Evolutionary conservation across 2,888 invertebrate genomes (phyloP).

Genomic region (Tinea trinotella): DNA sequence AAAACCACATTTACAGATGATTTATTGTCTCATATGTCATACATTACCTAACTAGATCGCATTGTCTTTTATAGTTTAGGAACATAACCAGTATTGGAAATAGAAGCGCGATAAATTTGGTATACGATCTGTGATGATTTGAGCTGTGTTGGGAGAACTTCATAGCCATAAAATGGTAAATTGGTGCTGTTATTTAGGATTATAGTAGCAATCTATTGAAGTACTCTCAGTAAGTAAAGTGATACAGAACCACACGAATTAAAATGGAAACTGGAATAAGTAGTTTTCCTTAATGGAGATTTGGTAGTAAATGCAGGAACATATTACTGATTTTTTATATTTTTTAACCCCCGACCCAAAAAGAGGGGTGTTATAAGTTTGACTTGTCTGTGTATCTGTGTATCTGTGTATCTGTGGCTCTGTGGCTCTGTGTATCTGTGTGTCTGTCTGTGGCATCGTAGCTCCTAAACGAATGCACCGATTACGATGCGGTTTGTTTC

Average conservation of each 20-base stretch:
- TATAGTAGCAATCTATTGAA: conserved; percentile 1
- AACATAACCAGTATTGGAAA: neutral
- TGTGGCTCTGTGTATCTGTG: too few relatives aligned
- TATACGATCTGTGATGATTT: neutral
- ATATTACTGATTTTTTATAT: too few relatives aligned
- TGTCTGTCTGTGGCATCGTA: too few relatives aligned
- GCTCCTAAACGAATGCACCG: too few relatives aligned
- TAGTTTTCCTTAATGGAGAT: neutral
- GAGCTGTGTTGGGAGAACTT: neutral
- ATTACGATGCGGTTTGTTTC: too few relatives aligned
- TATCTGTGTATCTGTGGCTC: too few relatives aligned
- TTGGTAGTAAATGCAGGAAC: too few relatives aligned
- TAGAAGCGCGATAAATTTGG: neutral
- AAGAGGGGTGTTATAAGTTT: too few relatives aligned
- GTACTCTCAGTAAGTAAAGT: conserved; percentile 9
- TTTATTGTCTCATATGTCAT: neutral
- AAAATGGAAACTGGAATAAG: conserved; percentile 18
- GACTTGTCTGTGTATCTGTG: too few relatives aligned
- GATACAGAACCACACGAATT: conserved; percentile 13
- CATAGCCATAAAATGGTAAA: conserved; percentile 2
- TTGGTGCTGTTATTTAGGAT: neutral
- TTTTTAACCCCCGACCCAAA: too few relatives aligned
- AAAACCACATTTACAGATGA: neutral
- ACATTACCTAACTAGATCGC: neutral
- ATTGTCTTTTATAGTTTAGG: neutral